These are phyloP conservation scores for Syngnathus rostellatus DNA, from an alignment of 2,797 vertebrate genomes.

Conservation along the genomic window DNA sequence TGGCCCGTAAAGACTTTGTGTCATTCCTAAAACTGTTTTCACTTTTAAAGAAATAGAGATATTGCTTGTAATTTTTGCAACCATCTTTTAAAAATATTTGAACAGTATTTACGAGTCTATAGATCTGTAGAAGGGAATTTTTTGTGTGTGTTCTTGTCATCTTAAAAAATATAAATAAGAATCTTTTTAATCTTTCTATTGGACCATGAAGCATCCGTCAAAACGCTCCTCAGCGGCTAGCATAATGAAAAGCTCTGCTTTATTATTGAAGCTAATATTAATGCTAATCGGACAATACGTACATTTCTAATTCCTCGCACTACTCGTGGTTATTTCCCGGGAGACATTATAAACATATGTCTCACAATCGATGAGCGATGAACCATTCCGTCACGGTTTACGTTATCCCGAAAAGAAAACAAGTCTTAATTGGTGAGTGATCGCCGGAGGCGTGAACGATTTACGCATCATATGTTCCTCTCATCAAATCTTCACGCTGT, in stretches of 20 bases:
- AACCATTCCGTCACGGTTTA: neutral
- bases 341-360: neutral
- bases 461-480: neutral
- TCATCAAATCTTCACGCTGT: neutral
- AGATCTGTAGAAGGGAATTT: too few species aligned
- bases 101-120: too few species aligned
- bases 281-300: neutral
- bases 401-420: neutral
- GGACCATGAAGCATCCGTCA: too few species aligned
- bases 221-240: too few species aligned
- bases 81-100: too few species aligned
- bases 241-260: neutral
- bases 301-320: neutral
- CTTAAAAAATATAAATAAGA: too few species aligned
- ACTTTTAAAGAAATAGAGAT: too few species aligned
- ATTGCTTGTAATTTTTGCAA: too few species aligned
- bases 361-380: neutral
- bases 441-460: neutral
- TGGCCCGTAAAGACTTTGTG: too few species aligned
- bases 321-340: neutral
- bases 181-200: too few species aligned
- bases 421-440: conserved; percentile 1
- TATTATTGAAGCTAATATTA: neutral
- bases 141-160: too few species aligned
- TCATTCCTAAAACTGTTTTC: too few species aligned